Evolutionary conservation across 2,797 vertebrate species (phyloP).

Genomic region (Acrossocheilus wenchowensis): DNA sequence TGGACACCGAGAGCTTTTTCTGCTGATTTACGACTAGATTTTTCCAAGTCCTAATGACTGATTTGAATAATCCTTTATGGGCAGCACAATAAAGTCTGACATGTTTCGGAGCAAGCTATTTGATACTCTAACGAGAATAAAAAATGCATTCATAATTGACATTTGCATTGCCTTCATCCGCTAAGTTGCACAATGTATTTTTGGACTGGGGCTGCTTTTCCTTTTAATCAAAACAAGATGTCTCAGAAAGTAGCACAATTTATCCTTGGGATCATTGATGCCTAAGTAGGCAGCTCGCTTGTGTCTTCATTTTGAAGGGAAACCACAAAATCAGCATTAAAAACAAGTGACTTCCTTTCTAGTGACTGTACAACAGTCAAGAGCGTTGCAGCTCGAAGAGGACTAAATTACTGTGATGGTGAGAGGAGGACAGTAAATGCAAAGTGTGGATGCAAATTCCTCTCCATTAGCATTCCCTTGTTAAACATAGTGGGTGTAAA

Average conservation of each 20-base stretch:
- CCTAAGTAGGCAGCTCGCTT: background rate
- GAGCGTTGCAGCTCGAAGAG: background rate
- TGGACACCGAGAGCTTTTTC: background rate
- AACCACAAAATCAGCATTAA: background rate
- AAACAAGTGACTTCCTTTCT: slow-evolving; percentile 1
- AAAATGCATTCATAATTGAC: background rate
- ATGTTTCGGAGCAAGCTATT: background rate
- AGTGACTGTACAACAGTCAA: background rate
- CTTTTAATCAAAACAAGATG: background rate
- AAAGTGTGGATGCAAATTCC: slow-evolving; percentile 47
- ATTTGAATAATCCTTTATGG: too few relatives aligned
- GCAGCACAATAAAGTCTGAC: background rate
- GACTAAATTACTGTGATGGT: slow-evolving; percentile 16
- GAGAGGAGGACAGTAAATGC: slow-evolving; percentile 34
- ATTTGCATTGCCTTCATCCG: background rate
- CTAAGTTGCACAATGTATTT: background rate
- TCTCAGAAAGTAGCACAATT: background rate
- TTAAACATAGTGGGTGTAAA: slow-evolving; percentile 1
- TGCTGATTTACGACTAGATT: background rate
- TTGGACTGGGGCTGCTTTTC: background rate
- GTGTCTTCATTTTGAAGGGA: background rate
- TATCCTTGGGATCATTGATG: too few relatives aligned
- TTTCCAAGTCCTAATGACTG: background rate
- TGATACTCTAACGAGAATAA: background rate
- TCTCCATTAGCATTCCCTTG: slow-evolving; percentile 24